A percentile compares a stretch with the other conserved stretches of the same genome.
phyloP scores from a whole-genome alignment of 2,888 invertebrate genomes.

The Phyto melanocephala region DNA sequence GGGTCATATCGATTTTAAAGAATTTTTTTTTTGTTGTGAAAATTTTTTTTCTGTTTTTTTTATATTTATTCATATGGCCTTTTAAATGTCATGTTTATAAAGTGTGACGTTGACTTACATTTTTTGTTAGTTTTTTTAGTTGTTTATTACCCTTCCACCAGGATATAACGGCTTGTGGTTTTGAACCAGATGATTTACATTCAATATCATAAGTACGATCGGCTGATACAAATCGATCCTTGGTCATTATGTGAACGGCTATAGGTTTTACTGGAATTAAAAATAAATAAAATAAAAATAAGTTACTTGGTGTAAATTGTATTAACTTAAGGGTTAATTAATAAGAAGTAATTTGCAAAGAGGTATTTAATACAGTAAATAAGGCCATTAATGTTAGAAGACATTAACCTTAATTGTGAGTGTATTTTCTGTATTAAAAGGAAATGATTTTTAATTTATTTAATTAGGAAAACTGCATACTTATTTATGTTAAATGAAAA shows the following conservation, averaged over 20 bases:
- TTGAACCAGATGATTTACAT: conserved; percentile 91
- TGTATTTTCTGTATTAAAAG: no score
- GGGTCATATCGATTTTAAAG: conserved; percentile 59
- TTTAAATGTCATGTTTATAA: conserved; percentile 41
- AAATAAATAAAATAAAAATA: not conserved
- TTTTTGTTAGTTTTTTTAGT: conserved; percentile 88
- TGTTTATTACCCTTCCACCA: conserved; percentile 94
- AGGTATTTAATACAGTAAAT: no score
- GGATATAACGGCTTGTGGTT: conserved; percentile 90
- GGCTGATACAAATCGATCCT: conserved; percentile 90
- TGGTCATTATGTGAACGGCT: conserved; percentile 89
- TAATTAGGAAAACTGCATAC: no score
- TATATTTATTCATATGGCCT: conserved; percentile 7
- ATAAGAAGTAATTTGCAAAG: no score
- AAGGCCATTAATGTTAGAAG: no score
- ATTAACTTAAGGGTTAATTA: not conserved
- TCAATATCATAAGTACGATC: conserved; percentile 92
- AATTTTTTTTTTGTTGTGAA: not conserved
- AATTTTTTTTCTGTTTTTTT: not conserved
- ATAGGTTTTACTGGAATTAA: conserved; percentile 87
- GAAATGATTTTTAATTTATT: no score
- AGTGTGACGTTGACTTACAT: conserved; percentile 82
- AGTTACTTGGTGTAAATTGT: not conserved
- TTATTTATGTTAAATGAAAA: no score
- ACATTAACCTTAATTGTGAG: no score